Conservation (phyloP, 2,113 vertebrate genomes). For the Archilochus colubris region DNA sequence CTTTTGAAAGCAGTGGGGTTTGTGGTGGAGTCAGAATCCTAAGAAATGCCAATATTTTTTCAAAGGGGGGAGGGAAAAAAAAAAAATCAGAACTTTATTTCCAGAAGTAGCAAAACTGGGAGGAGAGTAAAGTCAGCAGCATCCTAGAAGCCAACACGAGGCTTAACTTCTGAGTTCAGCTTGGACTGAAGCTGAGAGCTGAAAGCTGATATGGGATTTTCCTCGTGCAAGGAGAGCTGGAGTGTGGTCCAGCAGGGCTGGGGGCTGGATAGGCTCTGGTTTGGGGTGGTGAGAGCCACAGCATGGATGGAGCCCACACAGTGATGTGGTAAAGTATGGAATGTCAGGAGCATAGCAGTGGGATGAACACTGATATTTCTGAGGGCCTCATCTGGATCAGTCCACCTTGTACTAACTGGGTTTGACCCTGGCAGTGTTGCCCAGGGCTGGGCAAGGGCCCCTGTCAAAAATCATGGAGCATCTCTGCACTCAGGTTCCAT, state of each 20-base stretch:
- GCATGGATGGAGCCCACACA: not conserved
- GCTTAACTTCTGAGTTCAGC: constrained; percentile 1
- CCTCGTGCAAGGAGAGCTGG: not conserved
- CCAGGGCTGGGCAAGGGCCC: not conserved
- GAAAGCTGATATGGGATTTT: constrained; percentile 35
- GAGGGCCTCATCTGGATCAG: not conserved
- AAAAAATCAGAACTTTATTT: not conserved
- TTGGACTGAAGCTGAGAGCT: not conserved
- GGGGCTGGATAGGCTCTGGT: not conserved
- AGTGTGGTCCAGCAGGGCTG: not conserved
- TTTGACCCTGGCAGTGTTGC: not conserved
- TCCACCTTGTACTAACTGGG: not conserved
- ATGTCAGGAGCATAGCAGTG: not conserved
- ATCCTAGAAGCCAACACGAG: not conserved
- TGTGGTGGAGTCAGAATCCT: not conserved
- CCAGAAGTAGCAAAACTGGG: constrained; percentile 14
- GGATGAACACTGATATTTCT: not conserved
- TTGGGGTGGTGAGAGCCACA: not conserved
- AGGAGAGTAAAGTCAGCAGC: constrained; percentile 3
- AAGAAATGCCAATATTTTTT: constrained; percentile 40
- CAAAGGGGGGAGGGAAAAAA: not conserved
- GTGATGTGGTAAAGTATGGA: not conserved
- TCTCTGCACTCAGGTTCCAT: not conserved
- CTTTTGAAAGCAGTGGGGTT: constrained; percentile 5
- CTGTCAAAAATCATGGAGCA: not conserved